Evolutionary conservation across 2,797 vertebrate genomes (phyloP), one percentile per base, ranked within the genome.

Genomic region (Dallia pectoralis): DNA sequence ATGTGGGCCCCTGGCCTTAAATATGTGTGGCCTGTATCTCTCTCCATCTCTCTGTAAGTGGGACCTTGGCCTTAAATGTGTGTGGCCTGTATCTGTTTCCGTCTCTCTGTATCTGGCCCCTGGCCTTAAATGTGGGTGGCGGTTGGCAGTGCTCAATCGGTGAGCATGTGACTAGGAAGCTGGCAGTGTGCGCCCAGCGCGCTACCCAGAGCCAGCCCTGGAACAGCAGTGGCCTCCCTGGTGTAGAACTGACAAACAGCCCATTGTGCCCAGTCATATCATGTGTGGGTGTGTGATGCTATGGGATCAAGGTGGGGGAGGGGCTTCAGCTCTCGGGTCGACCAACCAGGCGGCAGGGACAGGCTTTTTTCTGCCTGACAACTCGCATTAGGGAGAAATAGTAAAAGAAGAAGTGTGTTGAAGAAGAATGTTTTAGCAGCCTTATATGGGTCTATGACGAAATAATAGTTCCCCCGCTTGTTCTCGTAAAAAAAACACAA

Each of bases 221-320:
- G 44, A 77, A 83, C 82, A 70, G 78, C 71, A 48, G 75, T 36
- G 77, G 29, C 65, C 30, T 66, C 74, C 56, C 71, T 72, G 63
- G 72, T 72, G 80, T 70, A 74, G 49, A 36, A 72, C 73, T 71
- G 63, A 80, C 78, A 84, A 77, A 79, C 30, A 74, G 61, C 44
- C 62, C 72, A 76, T 79, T 81, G 80, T 81, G 33, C 64, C 48
- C 51, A 56, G 66, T 63, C 49, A 75, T 75, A 77, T 81, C 67
- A 77, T 74, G 75, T 67, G 75, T 73, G 75, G 65, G 75, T 73
- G 59, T 69, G 15, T 79, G 73, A 78, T 30, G 65, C 69, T 62
- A 74, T 44, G 48, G 44, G 18, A 80, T 72, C 70, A 77, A 65
- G 79, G 59, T 66, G 12, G 29, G 48, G 66, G 61, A 47, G 18